Evolutionary conservation across 2,797 vertebrate species (phyloP), one percentile per base, ranked within the genome.

Genomic region (Phataginus tricuspis): DNA sequence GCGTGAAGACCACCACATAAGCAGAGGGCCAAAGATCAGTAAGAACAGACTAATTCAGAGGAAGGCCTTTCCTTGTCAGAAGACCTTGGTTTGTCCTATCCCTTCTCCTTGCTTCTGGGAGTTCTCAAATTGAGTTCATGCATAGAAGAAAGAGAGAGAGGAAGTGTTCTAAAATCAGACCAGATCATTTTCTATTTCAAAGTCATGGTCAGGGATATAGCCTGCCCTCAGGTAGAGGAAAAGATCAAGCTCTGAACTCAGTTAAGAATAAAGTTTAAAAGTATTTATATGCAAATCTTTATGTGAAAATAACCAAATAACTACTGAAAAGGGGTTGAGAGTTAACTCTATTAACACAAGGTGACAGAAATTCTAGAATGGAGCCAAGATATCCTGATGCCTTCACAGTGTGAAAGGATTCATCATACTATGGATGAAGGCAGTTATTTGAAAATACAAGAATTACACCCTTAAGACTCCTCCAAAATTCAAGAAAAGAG

Each of bases 231-330:
- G 15, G 4, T 39, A 37, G 2, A 2, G 5, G 3, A 7, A 15
- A 55, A 80, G 13, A 66, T 25, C 18, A 79, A 74, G 55, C 1
- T 78, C 19, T 59, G 18, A 83, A 75, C 4, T 42, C n/a, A 64
- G 27, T 34, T 94, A 42, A 86, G 37, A 79, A 79, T 64, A 64
- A 92, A 68, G 19, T 71, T 78, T 39, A 29, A 75, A 85, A 49
- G 49, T 51, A 45, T 45, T 45, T 45, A 45, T 45, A 12, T 45
- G 11, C 11, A 45, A 45, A 45, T 12, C 10, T 45, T 45, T 45
- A 45, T 45, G 45, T 45, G n/a, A 66, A 11, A 37, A 14, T 66
- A 69, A 69, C 12, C 21, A 93, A 80, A 72, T 34, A 90, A 64
- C 37, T 63, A 74, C 37, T 13, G 15, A 82, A 86, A 95, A 29